Evolutionary conservation across 2,113 vertebrate genomes (phyloP).

Genomic region (Dolichotis patagonum): DNA sequence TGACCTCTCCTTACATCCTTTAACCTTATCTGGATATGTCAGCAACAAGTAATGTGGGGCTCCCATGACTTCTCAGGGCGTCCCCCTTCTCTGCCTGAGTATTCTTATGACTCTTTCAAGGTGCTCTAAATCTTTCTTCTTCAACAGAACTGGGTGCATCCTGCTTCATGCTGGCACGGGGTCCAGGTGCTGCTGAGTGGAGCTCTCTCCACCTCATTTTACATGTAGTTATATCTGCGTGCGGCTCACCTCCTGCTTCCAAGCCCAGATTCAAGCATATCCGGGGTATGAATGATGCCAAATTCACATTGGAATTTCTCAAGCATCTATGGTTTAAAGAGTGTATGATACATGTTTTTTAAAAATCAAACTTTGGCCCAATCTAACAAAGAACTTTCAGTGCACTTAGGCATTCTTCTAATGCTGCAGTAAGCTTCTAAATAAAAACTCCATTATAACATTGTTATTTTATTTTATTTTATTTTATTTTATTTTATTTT

Average conservation of each 20-base stretch:
- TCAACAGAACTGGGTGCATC: neutral
- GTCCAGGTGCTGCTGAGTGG: neutral
- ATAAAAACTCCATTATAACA: neutral
- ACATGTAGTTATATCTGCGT: neutral
- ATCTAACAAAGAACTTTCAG: neutral
- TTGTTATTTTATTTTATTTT: neutral
- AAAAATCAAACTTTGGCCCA: neutral
- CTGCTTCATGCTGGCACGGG: neutral
- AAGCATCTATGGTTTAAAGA: conserved; percentile 16
- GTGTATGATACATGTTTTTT: neutral
- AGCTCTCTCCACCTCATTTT: neutral
- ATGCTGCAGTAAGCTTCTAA: neutral
- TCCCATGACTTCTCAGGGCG: neutral
- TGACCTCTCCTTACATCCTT: neutral
- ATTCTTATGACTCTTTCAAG: neutral
- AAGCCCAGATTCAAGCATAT: neutral
- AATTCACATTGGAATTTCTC: neutral
- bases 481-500: no score
- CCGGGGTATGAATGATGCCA: neutral
- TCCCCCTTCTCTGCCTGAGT: neutral
- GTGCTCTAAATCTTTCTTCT: neutral
- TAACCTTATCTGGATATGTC: neutral
- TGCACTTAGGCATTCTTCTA: neutral
- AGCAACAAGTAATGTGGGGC: neutral
- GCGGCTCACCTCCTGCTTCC: neutral